A percentile compares a stretch with the other conserved stretches of the same genome.
Conservation (phyloP, 2,888 invertebrate genomes). For the Strigamia transsilvanica region DNA sequence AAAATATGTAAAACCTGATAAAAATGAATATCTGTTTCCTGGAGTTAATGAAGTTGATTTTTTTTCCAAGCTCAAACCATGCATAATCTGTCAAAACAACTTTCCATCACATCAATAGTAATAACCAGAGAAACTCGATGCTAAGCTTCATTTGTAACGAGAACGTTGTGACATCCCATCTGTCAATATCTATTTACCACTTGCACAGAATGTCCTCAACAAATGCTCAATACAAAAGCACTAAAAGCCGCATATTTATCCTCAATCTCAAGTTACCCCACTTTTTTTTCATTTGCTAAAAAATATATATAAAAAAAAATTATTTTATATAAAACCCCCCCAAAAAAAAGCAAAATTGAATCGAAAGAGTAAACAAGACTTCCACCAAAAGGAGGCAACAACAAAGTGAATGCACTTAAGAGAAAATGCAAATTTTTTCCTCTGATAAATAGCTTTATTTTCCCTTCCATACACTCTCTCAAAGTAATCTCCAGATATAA, state of each 20-base stretch:
- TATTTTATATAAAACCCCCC: neutral
- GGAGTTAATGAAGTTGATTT: too few species aligned
- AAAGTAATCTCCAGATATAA: slow-evolving; percentile 12
- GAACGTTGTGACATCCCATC: neutral
- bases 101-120: neutral
- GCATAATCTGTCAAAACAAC: neutral
- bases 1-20: too few species aligned
- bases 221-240: neutral
- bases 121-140: slow-evolving; percentile 1
- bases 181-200: neutral
- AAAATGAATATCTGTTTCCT: too few species aligned
- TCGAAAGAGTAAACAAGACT: neutral
- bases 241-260: neutral
- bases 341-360: neutral
- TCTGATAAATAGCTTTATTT: slow-evolving; percentile 12
- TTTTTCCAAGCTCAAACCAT: too few species aligned
- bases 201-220: neutral
- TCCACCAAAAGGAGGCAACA: neutral
- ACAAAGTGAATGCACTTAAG: slow-evolving; percentile 13
- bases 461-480: neutral
- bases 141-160: neutral
- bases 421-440: slow-evolving; percentile 23
- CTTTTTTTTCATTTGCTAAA: neutral
- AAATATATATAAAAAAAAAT: too few species aligned
- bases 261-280: neutral